Evolutionary conservation across 2,888 invertebrate genomes (phyloP).

Genomic region (Cosmia trapezina): DNA sequence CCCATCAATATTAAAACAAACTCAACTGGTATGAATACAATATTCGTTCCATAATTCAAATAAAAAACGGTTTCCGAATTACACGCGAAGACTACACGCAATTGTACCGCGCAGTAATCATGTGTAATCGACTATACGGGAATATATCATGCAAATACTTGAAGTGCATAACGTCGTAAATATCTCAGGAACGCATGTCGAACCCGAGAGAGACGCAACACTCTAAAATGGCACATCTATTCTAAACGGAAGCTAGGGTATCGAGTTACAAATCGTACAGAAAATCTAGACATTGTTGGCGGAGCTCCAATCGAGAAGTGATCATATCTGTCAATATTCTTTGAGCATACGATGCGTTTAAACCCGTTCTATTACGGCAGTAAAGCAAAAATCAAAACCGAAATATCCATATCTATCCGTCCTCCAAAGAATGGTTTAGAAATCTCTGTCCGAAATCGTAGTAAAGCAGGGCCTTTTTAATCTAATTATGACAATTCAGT

Average conservation of each 20-base stretch:
- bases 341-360: slow-evolving; percentile 85
- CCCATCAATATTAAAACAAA: slow-evolving; percentile 73
- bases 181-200: slow-evolving; percentile 83
- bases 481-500: slow-evolving; percentile 85
- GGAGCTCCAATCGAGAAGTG: slow-evolving; percentile 87
- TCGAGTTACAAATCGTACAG: slow-evolving; percentile 88
- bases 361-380: slow-evolving; percentile 70
- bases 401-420: slow-evolving; percentile 59
- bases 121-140: slow-evolving; percentile 63
- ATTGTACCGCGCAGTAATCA: slow-evolving; percentile 51
- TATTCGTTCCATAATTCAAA: slow-evolving; percentile 61
- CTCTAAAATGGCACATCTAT: slow-evolving; percentile 87
- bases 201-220: slow-evolving; percentile 83
- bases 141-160: slow-evolving; percentile 74
- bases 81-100: slow-evolving; percentile 64
- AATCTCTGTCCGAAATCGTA: slow-evolving; percentile 72
- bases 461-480: slow-evolving; percentile 78
- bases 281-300: slow-evolving; percentile 89
- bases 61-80: slow-evolving; percentile 58
- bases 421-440: slow-evolving; percentile 54
- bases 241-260: slow-evolving; percentile 87
- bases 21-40: slow-evolving; percentile 67
- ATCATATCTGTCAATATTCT: slow-evolving; percentile 90
- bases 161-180: slow-evolving; percentile 83
- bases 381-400: slow-evolving; percentile 66